Conservation (phyloP, 1,140 invertebrate species). For the Drosophila tropicalis region DNA sequence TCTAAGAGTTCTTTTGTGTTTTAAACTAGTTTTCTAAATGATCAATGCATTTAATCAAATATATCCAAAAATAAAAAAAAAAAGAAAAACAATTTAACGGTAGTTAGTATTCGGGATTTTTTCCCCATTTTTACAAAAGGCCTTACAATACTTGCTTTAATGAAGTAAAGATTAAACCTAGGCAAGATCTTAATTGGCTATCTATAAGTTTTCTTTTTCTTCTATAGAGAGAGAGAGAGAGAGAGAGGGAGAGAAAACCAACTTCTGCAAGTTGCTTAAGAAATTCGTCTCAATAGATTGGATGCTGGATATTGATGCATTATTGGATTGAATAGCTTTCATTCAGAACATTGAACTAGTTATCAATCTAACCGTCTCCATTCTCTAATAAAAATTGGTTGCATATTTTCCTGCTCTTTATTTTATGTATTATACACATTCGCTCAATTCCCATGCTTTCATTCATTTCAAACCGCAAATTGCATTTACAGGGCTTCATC, state of each 20-base stretch:
- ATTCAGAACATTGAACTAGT: conserved; percentile 32
- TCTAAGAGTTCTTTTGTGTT: conserved; percentile 48
- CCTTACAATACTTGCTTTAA: conserved; percentile 26
- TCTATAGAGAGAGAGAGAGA: too few relatives aligned
- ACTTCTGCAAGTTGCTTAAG: background rate
- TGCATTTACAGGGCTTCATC: conserved; percentile 53
- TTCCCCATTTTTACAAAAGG: conserved; percentile 36
- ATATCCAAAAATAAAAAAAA: conserved; percentile 54
- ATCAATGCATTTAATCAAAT: conserved; percentile 77
- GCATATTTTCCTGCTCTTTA: background rate
- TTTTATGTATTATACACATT: background rate
- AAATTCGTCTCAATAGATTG: background rate
- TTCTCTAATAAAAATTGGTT: conserved; percentile 2
- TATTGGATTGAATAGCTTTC: conserved; percentile 26
- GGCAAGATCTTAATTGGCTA: background rate
- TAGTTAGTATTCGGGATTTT: conserved; percentile 28
- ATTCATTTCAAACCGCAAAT: conserved; percentile 21
- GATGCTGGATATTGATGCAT: background rate
- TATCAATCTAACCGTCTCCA: conserved; percentile 2
- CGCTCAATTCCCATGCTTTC: conserved; percentile 33
- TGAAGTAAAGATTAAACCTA: conserved; percentile 42
- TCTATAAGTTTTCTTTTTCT: background rate
- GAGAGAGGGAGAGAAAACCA: too few relatives aligned
- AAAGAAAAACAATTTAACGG: conserved; percentile 70
- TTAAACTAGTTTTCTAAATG: conserved; percentile 73